Evolutionary conservation across 2,113 vertebrate genomes (phyloP).

Genomic region (Lathamus discolor): DNA sequence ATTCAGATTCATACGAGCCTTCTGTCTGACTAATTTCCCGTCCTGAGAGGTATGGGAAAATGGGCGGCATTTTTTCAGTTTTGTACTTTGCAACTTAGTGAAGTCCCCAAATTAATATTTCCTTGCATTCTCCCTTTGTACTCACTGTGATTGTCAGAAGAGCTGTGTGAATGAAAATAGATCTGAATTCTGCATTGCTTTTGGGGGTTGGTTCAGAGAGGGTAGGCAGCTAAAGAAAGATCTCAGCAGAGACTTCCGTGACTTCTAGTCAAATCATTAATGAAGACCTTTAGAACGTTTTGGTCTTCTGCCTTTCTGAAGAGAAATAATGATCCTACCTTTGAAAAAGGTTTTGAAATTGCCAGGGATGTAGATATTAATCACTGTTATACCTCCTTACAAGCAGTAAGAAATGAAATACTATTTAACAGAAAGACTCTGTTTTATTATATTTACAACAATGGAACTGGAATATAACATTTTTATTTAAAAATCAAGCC

Average conservation of each 20-base stretch:
- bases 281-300: not conserved
- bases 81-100: not conserved
- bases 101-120: not conserved
- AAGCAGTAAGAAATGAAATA: slow-evolving; percentile 3
- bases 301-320: not conserved
- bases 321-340: slow-evolving; percentile 1
- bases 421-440: not conserved
- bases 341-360: slow-evolving; percentile 25
- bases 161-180: not conserved
- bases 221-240: not conserved
- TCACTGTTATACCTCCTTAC: not conserved
- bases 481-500: slow-evolving; percentile 48
- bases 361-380: not conserved
- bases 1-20: not conserved
- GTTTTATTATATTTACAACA: slow-evolving; percentile 50
- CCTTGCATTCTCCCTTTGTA: not conserved
- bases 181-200: not conserved
- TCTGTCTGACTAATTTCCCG: not conserved
- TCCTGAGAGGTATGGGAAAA: not conserved
- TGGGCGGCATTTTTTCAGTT: not conserved
- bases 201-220: not conserved
- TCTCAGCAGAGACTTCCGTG: not conserved
- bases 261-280: not conserved
- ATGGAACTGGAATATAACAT: slow-evolving; percentile 9
- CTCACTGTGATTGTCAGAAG: not conserved